Conservation (phyloP, 2,888 invertebrate species). For the Agrotis ipsilon region DNA sequence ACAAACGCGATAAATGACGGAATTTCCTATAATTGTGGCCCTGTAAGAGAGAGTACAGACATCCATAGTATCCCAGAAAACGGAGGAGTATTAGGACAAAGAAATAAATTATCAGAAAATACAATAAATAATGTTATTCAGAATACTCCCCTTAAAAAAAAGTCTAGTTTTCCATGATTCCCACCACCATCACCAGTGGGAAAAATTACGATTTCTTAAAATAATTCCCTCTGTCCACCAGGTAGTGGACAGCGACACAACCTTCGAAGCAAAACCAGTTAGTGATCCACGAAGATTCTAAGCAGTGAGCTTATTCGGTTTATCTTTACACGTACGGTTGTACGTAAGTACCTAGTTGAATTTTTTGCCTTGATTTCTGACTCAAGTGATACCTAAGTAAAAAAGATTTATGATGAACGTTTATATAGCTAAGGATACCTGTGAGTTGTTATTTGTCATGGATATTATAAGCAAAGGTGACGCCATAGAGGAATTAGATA, state of each 20-base stretch:
- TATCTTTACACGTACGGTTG: background rate
- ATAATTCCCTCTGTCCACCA: too few species aligned
- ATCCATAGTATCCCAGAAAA: background rate
- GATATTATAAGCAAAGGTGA: conserved; percentile 40
- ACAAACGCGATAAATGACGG: too few species aligned
- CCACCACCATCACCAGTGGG: too few species aligned
- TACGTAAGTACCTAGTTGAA: background rate
- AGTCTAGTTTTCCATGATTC: too few species aligned
- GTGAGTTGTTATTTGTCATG: conserved; percentile 37
- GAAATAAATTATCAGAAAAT: too few species aligned
- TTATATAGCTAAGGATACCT: background rate
- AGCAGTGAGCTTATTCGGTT: background rate
- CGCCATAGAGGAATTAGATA: conserved; percentile 44
- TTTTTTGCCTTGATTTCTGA: too few species aligned
- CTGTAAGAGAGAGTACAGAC: too few species aligned
- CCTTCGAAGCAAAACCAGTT: background rate
- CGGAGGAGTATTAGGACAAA: background rate
- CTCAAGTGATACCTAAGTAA: background rate
- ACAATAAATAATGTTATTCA: too few species aligned
- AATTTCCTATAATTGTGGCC: too few species aligned
- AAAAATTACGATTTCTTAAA: too few species aligned
- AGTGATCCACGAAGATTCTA: background rate
- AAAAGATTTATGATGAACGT: conserved; percentile 1
- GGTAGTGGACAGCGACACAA: background rate
- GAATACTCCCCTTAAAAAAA: too few species aligned